A percentile compares a stretch with the other conserved stretches of the same genome.
These are phyloP conservation scores for Oenanthe oenanthe DNA, from an alignment of 2,113 vertebrate genomes.

Conservation along the genomic window DNA sequence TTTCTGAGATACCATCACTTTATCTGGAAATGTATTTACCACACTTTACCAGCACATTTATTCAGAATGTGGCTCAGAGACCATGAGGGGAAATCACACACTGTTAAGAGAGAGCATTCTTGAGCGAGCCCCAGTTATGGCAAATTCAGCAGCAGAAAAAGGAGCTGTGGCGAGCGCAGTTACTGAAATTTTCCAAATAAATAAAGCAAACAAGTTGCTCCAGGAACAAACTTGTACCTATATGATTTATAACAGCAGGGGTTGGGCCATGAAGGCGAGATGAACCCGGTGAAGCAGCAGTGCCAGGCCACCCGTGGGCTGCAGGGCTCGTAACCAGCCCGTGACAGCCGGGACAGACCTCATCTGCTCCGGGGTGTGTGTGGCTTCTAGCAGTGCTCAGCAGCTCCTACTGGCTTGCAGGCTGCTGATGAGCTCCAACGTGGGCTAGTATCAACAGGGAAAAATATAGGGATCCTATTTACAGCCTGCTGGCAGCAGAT, in stretches of 20 bases:
- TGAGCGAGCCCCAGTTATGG: slow-evolving; percentile 67
- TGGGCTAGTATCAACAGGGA: slow-evolving; percentile 60
- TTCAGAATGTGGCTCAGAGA: slow-evolving; percentile 65
- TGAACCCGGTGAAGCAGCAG: slow-evolving; percentile 60
- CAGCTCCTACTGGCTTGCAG: slow-evolving; percentile 12
- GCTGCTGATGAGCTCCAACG: slow-evolving; percentile 31
- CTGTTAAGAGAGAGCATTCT: slow-evolving; percentile 75
- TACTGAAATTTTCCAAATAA: slow-evolving; percentile 83
- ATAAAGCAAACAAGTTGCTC: slow-evolving; percentile 79
- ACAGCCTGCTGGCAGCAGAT: slow-evolving; percentile 72
- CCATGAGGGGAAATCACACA: slow-evolving; percentile 72
- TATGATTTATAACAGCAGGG: slow-evolving; percentile 75
- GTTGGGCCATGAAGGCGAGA: slow-evolving; percentile 56
- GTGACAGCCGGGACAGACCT: neutral
- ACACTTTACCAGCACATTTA: slow-evolving; percentile 54
- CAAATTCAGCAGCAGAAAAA: slow-evolving; percentile 67
- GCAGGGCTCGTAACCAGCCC: neutral
- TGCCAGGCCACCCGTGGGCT: slow-evolving; percentile 71
- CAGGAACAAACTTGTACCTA: slow-evolving; percentile 74
- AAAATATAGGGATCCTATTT: slow-evolving; percentile 77
- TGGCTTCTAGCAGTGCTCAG: slow-evolving; percentile 47
- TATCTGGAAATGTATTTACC: slow-evolving; percentile 72
- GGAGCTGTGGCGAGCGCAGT: slow-evolving; percentile 56
- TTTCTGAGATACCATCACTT: slow-evolving; percentile 53
- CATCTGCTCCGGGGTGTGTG: slow-evolving; percentile 19